A percentile compares a stretch with the other conserved stretches of the same genome.
phyloP scores from a whole-genome alignment of 1,140 invertebrate species.

The Agrilus planipennis region DNA sequence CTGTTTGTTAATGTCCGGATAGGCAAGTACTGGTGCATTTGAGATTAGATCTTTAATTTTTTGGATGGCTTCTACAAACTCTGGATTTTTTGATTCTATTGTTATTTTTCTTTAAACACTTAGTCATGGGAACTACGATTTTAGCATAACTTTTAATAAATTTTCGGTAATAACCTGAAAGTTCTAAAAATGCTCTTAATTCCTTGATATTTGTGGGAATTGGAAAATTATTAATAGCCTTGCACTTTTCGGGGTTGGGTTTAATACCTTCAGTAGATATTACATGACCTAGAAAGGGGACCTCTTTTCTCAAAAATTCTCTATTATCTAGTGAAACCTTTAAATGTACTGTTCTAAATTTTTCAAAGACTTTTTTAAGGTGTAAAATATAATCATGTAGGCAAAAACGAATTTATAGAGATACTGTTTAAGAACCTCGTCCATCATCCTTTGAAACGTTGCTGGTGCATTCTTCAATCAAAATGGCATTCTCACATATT shows the following conservation, averaged over 20 bases:
- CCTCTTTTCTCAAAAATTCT: slow-evolving; percentile 1
- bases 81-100: too few species aligned
- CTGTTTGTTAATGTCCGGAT: too few species aligned
- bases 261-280: slow-evolving; percentile 8
- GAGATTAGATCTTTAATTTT: too few species aligned
- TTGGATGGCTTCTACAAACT: too few species aligned
- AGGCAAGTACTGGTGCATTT: too few species aligned
- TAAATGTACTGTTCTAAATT: slow-evolving; percentile 1
- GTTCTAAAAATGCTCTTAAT: slow-evolving; percentile 8
- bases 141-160: too few species aligned
- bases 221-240: slow-evolving; percentile 9
- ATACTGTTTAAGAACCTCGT: background rate
- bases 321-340: slow-evolving; percentile 8
- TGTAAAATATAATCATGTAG: background rate
- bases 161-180: slow-evolving; percentile 12
- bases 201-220: slow-evolving; percentile 7
- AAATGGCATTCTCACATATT: background rate
- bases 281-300: slow-evolving; percentile 12
- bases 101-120: too few species aligned
- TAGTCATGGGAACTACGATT: too few species aligned
- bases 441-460: background rate
- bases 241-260: slow-evolving; percentile 9
- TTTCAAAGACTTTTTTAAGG: background rate
- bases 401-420: background rate
- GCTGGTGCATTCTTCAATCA: background rate